Evolutionary conservation across 2,888 invertebrate genomes (phyloP).

Genomic region (Coleophora flavipennella): DNA sequence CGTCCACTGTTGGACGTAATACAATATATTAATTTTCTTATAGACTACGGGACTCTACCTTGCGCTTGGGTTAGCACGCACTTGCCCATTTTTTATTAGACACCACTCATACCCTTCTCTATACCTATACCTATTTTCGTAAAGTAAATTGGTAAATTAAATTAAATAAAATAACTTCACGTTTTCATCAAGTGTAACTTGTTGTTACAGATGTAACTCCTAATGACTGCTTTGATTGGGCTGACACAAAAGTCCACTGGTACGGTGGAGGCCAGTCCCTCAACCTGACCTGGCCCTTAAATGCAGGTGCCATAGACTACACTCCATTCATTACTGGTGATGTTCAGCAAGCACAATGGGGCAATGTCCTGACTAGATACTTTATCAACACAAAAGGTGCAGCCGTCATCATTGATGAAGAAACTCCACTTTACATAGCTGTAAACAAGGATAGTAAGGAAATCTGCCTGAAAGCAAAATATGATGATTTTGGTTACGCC

Average conservation of each 20-base stretch:
- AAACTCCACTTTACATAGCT: constrained; percentile 85
- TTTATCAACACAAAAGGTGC: constrained; percentile 90
- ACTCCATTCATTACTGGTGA: constrained; percentile 90
- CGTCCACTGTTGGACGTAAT: no score
- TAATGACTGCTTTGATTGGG: constrained; percentile 89
- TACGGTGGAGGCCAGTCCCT: constrained; percentile 90
- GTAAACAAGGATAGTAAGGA: constrained; percentile 78
- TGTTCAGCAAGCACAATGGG: constrained; percentile 80
- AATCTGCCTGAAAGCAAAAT: constrained; percentile 84
- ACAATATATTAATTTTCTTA: no score
- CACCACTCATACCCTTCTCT: no score
- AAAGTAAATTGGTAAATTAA: no score
- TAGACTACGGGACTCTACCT: no score
- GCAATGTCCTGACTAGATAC: constrained; percentile 86
- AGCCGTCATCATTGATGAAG: constrained; percentile 82
- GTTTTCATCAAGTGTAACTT: background rate
- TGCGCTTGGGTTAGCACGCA: no score
- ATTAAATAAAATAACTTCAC: no score
- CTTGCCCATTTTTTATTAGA: no score
- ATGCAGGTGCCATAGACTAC: constrained; percentile 80
- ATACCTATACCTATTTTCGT: no score
- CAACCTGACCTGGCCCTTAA: constrained; percentile 88
- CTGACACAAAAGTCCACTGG: constrained; percentile 77
- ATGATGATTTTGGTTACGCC: constrained; percentile 85
- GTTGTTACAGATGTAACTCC: constrained; percentile 72